Evolutionary conservation across 2,888 invertebrate genomes (phyloP).

Genomic region (Leptopilina syphax): DNA sequence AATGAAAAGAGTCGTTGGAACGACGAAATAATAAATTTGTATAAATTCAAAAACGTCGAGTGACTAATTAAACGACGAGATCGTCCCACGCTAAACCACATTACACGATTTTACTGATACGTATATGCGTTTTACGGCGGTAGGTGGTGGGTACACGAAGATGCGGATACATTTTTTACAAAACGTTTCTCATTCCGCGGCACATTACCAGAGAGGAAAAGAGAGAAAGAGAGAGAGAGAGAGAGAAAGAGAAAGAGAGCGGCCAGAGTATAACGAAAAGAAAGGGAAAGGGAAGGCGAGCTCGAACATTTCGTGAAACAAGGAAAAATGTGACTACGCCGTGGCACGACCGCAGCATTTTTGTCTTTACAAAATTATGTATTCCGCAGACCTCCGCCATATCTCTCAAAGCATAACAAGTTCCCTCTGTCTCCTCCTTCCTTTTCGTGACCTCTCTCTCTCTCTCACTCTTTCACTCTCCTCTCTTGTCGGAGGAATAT

Average conservation of each 20-base stretch:
- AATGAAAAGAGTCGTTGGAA: not conserved
- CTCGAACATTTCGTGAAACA: constrained; percentile 75
- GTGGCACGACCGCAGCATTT: constrained; percentile 76
- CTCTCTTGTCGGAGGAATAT: constrained; percentile 53
- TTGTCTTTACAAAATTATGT: constrained; percentile 77
- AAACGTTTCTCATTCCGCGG: constrained; percentile 75
- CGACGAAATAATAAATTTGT: constrained; percentile 25
- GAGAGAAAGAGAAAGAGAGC: constrained; percentile 58
- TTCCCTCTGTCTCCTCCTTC: constrained; percentile 70
- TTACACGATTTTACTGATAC: constrained; percentile 55
- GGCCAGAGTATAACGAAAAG: constrained; percentile 54
- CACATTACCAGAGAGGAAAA: constrained; percentile 70
- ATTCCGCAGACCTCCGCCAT: constrained; percentile 76
- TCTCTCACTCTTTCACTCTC: constrained; percentile 62
- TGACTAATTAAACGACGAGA: constrained; percentile 56
- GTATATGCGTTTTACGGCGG: constrained; percentile 52
- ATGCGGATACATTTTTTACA: constrained; percentile 70
- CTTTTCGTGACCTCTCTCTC: constrained; percentile 57
- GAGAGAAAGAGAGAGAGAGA: constrained; percentile 65
- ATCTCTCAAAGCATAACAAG: constrained; percentile 77
- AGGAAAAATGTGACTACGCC: constrained; percentile 75
- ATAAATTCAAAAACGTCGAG: not conserved
- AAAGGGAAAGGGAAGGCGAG: constrained; percentile 62
- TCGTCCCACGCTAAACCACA: constrained; percentile 54
- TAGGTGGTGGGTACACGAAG: constrained; percentile 62